These are phyloP conservation scores for Platycheirus rosarum DNA, from an alignment of 2,888 invertebrate species.

Conservation along the genomic window DNA sequence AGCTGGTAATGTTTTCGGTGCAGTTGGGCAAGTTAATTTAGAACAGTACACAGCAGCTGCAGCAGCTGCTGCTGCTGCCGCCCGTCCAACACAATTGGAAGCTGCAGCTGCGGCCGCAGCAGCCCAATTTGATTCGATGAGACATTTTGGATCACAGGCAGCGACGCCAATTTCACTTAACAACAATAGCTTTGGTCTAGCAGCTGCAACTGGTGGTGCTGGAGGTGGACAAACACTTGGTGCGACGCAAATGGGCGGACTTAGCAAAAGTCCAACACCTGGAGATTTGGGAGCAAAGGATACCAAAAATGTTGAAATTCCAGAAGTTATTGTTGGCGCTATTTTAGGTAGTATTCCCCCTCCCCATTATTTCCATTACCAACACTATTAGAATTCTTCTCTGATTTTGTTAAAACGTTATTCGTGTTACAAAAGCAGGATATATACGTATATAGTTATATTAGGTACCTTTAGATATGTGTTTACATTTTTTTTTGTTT, in stretches of 20 bases:
- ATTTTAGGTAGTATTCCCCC: constrained; percentile 88
- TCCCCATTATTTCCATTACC: constrained; percentile 78
- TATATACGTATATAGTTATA: too few species aligned
- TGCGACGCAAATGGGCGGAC: constrained; percentile 86
- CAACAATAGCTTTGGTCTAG: constrained; percentile 93
- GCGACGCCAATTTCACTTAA: constrained; percentile 90
- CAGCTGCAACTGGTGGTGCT: constrained; percentile 85
- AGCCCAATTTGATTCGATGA: constrained; percentile 87
- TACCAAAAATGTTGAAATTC: constrained; percentile 96
- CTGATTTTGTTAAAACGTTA: constrained; percentile 59
- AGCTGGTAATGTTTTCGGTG: constrained; percentile 89
- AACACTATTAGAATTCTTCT: constrained; percentile 78
- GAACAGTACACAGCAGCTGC: constrained; percentile 85
- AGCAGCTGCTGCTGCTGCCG: constrained; percentile 89
- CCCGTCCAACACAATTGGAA: constrained; percentile 85
- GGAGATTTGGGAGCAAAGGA: constrained; percentile 91
- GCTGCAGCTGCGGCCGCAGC: constrained; percentile 87
- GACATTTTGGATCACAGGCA: constrained; percentile 89
- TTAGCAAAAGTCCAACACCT: constrained; percentile 92
- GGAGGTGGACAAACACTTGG: constrained; percentile 82
- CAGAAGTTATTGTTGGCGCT: constrained; percentile 98
- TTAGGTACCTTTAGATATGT: constrained; percentile 28
- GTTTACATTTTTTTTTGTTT: constrained; percentile 48
- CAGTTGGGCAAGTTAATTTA: constrained; percentile 90
- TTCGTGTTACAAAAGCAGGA: constrained; percentile 59